Base-by-base conservation (phyloP, 2,797 vertebrate species). In the Enteromius argenteus region DNA sequence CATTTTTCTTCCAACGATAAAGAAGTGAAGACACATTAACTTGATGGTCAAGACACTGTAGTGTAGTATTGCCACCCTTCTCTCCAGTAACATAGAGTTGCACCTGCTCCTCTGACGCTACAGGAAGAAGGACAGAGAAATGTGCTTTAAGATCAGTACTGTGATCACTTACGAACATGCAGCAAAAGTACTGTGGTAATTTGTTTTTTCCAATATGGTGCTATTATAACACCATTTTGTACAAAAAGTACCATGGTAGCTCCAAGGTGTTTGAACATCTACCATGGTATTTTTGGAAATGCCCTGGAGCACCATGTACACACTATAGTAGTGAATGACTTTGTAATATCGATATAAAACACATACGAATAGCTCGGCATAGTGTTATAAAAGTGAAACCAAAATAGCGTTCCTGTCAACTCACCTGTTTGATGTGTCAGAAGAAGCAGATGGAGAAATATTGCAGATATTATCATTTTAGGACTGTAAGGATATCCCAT, bases 1-100 rank as follows among this genome's bases (percentile, higher is more conserved):
- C 90, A 21, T 94, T 87, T 71, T 95, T 96, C 69, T 83, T 91
- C 97, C 98, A 99, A 1, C 84, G 90, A 67, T 95, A 94, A 1
- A 67, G 44, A 0, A 67, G 71, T 1, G 86, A 83, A 8, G 89
- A 89, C 0, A 79, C 91, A 0, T 90, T 88, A 37, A 77, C 88
- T 0, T 35, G 88, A 17, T 80, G 5, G 77, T 91, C 90, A 64
- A 85, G 91, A 90, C 97, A 98, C 6, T 86, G 83, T 39, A 98
- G 93, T 8, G 92, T 78, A 0, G 91, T 62, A 19, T 83, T 83
- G 74, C 92, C 92, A 0, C 94, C 94, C 42, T 88, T 86, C 1
- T 85, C 53, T 35, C 85, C 88, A 23, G 53, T 21, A 23, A 84
- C 5, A n/a, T 11, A 13, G 15, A 1, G 37, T 30, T 62, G 23